Percentiles rank a stretch among this genome's conserved stretches.
Evolutionary conservation across 1,140 invertebrate species (phyloP).

Genomic region (Dinothrombium tinctorium): DNA sequence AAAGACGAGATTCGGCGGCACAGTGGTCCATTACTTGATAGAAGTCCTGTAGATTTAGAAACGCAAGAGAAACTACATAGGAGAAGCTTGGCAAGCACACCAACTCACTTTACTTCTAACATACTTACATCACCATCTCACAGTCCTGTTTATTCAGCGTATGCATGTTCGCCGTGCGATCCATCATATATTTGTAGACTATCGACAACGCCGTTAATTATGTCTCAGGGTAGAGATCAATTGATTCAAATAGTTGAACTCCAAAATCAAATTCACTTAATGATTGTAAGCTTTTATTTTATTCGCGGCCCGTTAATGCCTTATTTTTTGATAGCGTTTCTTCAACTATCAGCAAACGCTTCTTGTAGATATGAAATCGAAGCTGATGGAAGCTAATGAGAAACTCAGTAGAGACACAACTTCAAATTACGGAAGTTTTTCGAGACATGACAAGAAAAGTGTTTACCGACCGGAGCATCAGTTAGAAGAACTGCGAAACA

Average conservation of each 20-base stretch:
- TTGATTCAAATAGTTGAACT: slow-evolving; percentile 4
- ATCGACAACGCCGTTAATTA: not conserved
- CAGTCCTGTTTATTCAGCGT: not conserved
- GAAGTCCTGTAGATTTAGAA: not conserved
- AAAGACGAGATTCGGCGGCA: not conserved
- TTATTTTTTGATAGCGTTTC: not conserved
- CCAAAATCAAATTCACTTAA: slow-evolving; percentile 2
- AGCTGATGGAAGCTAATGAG: not conserved
- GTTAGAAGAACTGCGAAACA: slow-evolving; percentile 41
- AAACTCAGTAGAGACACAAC: slow-evolving; percentile 3
- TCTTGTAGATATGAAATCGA: slow-evolving; percentile 1
- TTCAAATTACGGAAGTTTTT: not conserved
- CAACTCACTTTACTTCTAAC: not conserved
- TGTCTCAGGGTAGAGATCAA: slow-evolving; percentile 1
- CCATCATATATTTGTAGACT: not conserved
- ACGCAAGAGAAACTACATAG: not conserved
- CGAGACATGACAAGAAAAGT: not conserved
- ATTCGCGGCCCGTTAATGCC: not conserved
- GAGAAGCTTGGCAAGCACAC: not conserved
- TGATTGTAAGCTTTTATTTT: not conserved
- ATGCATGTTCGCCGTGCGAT: not conserved
- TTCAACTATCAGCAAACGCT: slow-evolving; percentile 3
- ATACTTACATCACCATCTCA: not conserved
- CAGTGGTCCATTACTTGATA: not conserved
- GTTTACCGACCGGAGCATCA: slow-evolving; percentile 40